A percentile compares a stretch with the other conserved stretches of the same genome.
Evolutionary conservation across 2,888 invertebrate genomes (phyloP).

Genomic region (Euclidia mi): DNA sequence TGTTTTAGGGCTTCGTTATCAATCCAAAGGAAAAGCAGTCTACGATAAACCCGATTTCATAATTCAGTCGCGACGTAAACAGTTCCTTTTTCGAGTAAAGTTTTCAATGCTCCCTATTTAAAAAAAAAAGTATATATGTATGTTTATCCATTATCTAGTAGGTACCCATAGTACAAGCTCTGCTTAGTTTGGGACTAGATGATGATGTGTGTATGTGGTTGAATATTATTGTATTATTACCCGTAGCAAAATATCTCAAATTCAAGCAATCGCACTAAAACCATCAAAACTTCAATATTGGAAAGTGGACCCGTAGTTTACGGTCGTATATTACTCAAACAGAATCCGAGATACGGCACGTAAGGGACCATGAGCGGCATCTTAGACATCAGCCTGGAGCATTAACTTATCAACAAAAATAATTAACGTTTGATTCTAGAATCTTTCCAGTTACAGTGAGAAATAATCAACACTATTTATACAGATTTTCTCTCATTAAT

Average conservation of each 20-base stretch:
- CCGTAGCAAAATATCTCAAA: slow-evolving; percentile 56
- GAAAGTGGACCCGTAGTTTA: slow-evolving; percentile 65
- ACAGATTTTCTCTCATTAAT: neutral
- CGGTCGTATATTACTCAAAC: slow-evolving; percentile 76
- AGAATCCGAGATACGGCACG: slow-evolving; percentile 71
- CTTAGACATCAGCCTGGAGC: slow-evolving; percentile 46
- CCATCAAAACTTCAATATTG: slow-evolving; percentile 74
- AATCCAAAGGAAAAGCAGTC: too few relatives aligned
- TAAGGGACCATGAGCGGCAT: slow-evolving; percentile 59
- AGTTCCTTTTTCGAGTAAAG: slow-evolving; percentile 23
- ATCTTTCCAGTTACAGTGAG: slow-evolving; percentile 4
- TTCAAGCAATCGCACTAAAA: slow-evolving; percentile 61
- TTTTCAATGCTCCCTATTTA: slow-evolving; percentile 54
- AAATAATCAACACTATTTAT: slow-evolving; percentile 1
- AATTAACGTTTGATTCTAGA: slow-evolving; percentile 7
- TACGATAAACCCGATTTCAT: too few relatives aligned
- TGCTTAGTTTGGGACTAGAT: too few relatives aligned
- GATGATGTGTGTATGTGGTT: too few relatives aligned
- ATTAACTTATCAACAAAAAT: slow-evolving; percentile 21
- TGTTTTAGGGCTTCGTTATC: too few relatives aligned
- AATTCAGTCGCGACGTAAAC: too few relatives aligned
- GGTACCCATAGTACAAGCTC: too few relatives aligned
- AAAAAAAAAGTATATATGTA: too few relatives aligned
- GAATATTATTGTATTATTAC: too few relatives aligned
- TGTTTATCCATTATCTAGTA: too few relatives aligned